These are phyloP conservation scores for Tetrax tetrax DNA, from an alignment of 2,113 vertebrate species.

Conservation along the genomic window DNA sequence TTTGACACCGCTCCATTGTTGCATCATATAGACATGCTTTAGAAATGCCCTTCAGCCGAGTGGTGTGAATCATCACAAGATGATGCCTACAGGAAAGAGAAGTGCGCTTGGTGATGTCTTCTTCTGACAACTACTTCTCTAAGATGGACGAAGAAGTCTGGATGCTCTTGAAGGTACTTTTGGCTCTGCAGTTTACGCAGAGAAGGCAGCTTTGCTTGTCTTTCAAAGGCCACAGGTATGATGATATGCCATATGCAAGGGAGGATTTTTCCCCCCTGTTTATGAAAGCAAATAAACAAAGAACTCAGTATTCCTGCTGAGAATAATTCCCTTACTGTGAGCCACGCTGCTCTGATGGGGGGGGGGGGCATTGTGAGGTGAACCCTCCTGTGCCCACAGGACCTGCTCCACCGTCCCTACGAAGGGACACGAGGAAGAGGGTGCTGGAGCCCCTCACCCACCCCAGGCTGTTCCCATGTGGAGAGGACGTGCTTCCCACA, in stretches of 20 bases:
- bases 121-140: neutral
- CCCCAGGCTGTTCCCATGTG: neutral
- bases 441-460: neutral
- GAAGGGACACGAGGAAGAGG: neutral
- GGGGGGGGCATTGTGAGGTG: fast-evolving
- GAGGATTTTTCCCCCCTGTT: neutral
- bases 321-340: neutral
- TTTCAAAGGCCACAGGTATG: neutral
- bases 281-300: neutral
- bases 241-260: neutral
- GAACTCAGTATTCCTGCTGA: neutral
- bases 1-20: neutral
- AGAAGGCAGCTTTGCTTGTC: neutral
- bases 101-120: neutral
- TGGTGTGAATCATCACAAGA: neutral
- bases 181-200: neutral
- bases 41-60: neutral
- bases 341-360: fast-evolving
- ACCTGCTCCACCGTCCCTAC: neutral
- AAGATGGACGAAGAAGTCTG: neutral
- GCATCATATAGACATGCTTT: neutral
- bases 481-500: neutral
- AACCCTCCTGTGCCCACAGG: fast-evolving
- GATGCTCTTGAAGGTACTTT: neutral
- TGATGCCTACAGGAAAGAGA: neutral